Evolutionary conservation across 1,140 invertebrate species (phyloP).

Genomic region (Pogonognathellus flavescens): DNA sequence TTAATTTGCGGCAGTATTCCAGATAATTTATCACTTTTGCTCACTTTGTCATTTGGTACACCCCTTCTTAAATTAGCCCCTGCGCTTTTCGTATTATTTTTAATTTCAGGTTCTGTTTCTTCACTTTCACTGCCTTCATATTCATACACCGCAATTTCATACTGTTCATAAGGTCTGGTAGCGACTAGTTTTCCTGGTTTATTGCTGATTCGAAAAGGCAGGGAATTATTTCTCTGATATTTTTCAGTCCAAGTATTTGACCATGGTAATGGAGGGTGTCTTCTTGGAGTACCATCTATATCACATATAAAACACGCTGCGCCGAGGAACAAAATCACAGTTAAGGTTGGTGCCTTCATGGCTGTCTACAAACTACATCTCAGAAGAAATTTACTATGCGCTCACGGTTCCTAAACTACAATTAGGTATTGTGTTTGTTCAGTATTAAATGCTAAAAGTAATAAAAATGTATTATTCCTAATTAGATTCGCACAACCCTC

Average conservation of each 20-base stretch:
- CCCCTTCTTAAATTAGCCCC: not conserved
- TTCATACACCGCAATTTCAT: conserved; percentile 20
- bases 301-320: too few relatives aligned
- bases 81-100: not conserved
- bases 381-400: too few relatives aligned
- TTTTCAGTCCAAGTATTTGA: too few relatives aligned
- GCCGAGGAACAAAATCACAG: not conserved
- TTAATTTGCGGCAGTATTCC: not conserved
- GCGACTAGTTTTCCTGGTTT: conserved; percentile 5
- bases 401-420: too few relatives aligned
- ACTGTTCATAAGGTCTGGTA: conserved; percentile 1
- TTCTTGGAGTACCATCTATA: too few relatives aligned
- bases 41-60: not conserved
- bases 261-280: too few relatives aligned
- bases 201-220: not conserved
- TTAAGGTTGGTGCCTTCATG: not conserved
- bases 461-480: too few relatives aligned
- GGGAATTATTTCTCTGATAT: too few relatives aligned
- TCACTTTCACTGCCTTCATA: conserved; percentile 10
- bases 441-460: too few relatives aligned
- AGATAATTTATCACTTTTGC: not conserved
- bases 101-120: not conserved
- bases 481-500: too few relatives aligned
- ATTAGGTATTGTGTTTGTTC: too few relatives aligned
- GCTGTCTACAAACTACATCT: not conserved